These are phyloP conservation scores for Pelodiscus sinensis DNA, from an alignment of 2,113 vertebrate genomes.

Conservation along the genomic window DNA sequence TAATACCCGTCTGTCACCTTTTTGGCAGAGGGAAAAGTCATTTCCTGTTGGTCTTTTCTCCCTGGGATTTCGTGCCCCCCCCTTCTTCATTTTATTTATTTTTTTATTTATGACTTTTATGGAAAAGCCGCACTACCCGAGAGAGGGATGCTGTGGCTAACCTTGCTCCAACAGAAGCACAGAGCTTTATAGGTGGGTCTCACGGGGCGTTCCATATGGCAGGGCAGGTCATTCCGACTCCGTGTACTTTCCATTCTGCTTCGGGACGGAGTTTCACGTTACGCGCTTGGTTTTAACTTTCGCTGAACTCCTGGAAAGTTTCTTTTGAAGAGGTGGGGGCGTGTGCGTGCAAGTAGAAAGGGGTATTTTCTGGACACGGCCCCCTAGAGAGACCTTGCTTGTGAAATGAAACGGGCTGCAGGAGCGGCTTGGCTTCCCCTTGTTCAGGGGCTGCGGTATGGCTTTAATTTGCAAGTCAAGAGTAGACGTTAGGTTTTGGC, in stretches of 20 bases:
- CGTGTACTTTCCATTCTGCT: constrained; percentile 49
- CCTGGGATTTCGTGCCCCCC: neutral
- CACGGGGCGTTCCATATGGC: neutral
- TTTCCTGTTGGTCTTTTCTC: constrained; percentile 35
- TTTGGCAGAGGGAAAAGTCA: neutral
- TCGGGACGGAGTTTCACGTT: constrained; percentile 30
- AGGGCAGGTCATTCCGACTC: constrained; percentile 12
- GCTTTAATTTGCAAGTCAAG: neutral
- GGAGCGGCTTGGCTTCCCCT: rapidly evolving
- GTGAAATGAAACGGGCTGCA: rapidly evolving
- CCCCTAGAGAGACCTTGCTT: rapidly evolving
- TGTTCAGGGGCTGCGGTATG: rapidly evolving
- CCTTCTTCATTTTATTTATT: neutral
- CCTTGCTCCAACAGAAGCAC: neutral
- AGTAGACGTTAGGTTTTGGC: neutral
- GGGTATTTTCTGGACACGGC: rapidly evolving
- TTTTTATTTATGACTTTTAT: neutral
- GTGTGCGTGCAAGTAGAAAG: rapidly evolving
- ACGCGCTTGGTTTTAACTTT: constrained; percentile 39
- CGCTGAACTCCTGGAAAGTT: constrained; percentile 58
- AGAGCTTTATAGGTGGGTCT: neutral
- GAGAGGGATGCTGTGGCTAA: neutral
- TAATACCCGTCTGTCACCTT: neutral
- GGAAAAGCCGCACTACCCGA: neutral
- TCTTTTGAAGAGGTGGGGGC: neutral